Conservation (phyloP, 2,888 invertebrate genomes). For the Gymnocheta viridis region DNA sequence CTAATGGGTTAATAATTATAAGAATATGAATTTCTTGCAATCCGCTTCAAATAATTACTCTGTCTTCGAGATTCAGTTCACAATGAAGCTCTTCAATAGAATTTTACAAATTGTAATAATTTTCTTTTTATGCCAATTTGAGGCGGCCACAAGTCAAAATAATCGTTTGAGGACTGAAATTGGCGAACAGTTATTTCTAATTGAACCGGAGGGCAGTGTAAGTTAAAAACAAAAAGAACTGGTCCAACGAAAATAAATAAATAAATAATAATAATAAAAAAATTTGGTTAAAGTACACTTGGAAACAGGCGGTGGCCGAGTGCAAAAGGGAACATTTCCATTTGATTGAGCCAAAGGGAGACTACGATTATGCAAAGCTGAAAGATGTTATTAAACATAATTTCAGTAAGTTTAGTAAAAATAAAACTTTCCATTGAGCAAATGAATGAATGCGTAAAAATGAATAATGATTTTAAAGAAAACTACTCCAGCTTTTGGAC, state of each 20-base stretch:
- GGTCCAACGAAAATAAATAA: too few species aligned
- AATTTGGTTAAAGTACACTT: constrained; percentile 40
- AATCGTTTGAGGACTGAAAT: constrained; percentile 40
- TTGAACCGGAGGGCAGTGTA: constrained; percentile 37
- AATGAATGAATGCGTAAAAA: too few species aligned
- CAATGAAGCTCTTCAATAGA: constrained; percentile 28
- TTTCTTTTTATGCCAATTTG: not conserved
- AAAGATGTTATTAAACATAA: constrained; percentile 19
- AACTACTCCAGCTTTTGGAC: constrained; percentile 55
- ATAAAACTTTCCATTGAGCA: not conserved
- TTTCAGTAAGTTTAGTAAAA: constrained; percentile 38
- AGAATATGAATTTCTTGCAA: not conserved
- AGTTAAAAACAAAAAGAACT: not conserved
- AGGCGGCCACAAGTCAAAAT: not conserved
- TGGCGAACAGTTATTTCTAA: constrained; percentile 9
- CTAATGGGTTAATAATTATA: constrained; percentile 40
- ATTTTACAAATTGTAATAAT: not conserved
- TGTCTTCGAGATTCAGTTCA: not conserved
- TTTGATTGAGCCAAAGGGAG: constrained; percentile 23
- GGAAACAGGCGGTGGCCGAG: constrained; percentile 33
- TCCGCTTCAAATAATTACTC: not conserved
- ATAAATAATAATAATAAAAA: not conserved
- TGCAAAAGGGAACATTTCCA: constrained; percentile 31
- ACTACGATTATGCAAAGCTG: constrained; percentile 38
- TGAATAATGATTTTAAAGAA: constrained; percentile 6